Conservation (phyloP, 2,797 vertebrate species). For the Huso huso region DNA sequence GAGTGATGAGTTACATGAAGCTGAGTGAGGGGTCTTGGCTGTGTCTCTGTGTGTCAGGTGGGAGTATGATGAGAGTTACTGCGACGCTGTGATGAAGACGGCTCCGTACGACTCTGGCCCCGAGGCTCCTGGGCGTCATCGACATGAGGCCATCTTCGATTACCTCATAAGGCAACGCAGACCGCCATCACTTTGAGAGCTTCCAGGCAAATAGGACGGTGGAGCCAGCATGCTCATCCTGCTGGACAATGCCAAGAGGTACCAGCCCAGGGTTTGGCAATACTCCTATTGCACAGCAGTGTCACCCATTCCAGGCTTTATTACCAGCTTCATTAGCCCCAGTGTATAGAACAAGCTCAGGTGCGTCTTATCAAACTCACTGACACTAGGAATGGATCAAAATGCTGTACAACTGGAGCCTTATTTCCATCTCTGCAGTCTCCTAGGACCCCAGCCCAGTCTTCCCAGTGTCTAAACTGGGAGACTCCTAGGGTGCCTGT, state of each 20-base stretch:
- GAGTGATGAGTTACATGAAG: too few species aligned
- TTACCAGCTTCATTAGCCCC: too few species aligned
- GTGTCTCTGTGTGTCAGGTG: slow-evolving; percentile 57
- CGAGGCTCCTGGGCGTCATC: slow-evolving; percentile 86
- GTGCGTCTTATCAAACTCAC: too few species aligned
- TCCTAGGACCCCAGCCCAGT: too few species aligned
- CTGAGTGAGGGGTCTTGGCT: background rate
- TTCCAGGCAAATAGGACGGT: slow-evolving; percentile 95
- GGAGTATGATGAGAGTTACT: slow-evolving; percentile 98
- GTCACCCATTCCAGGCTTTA: too few species aligned
- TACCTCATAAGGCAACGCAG: slow-evolving; percentile 92
- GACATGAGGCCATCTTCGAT: slow-evolving; percentile 91
- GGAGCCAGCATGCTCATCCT: slow-evolving; percentile 97
- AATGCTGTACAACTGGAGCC: too few species aligned
- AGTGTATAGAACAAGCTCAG: too few species aligned
- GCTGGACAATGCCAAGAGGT: slow-evolving; percentile 96
- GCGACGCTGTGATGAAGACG: slow-evolving; percentile 94
- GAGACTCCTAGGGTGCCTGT: background rate
- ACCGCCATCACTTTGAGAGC: slow-evolving; percentile 96
- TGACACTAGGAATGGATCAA: too few species aligned
- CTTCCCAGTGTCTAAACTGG: too few species aligned
- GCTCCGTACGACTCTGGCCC: slow-evolving; percentile 87
- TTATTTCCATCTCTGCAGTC: too few species aligned
- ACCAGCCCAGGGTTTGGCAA: slow-evolving; percentile 2
- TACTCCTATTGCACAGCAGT: too few species aligned